Conservation (phyloP, 2,113 vertebrate genomes). For the Naja naja region DNA sequence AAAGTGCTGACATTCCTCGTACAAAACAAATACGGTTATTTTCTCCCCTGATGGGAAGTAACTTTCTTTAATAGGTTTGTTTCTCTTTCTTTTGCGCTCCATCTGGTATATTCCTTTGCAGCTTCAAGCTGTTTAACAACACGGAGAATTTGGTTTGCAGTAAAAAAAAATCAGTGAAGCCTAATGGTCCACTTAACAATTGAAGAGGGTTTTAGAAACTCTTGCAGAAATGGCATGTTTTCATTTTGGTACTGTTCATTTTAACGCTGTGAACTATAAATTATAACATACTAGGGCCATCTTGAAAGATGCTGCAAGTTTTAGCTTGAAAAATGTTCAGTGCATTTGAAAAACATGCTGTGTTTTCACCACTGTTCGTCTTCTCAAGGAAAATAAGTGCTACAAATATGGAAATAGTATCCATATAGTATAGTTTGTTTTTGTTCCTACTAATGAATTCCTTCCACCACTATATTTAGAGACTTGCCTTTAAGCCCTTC, state of each 20-base stretch:
- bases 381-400: not conserved
- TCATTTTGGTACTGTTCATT: not conserved
- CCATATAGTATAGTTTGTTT: not conserved
- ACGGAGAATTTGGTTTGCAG: not conserved
- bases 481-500: not conserved
- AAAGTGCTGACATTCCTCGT: rapidly evolving
- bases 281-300: not conserved
- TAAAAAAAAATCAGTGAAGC: conserved; percentile 28
- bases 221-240: not conserved
- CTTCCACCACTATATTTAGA: not conserved
- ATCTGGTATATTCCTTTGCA: not conserved
- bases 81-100: conserved; percentile 11
- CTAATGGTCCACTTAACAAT: not conserved
- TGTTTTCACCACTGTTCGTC: not conserved
- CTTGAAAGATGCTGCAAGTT: not conserved
- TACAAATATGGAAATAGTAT: not conserved
- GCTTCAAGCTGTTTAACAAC: conserved; percentile 5
- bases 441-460: not conserved
- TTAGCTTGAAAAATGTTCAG: not conserved
- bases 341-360: not conserved
- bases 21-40: conserved; percentile 3
- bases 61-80: not conserved
- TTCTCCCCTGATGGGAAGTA: conserved; percentile 12
- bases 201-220: conserved; percentile 18
- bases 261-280: not conserved